Base-by-base conservation (phyloP, 2,888 invertebrate genomes). In the Acanthosoma haemorrhoidale region DNA sequence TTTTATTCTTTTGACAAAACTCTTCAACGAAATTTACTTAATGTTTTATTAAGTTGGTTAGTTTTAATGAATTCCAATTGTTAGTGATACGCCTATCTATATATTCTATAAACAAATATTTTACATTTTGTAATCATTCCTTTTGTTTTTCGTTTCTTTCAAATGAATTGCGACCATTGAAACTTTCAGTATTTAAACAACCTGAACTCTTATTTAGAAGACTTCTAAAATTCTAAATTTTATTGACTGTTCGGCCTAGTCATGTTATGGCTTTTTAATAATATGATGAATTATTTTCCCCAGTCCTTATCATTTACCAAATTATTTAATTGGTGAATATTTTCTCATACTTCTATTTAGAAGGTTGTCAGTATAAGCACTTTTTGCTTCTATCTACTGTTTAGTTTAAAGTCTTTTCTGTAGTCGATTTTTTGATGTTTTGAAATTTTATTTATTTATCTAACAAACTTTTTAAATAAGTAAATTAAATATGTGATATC, bases 181-280 rank as follows among this genome's bases (percentile, higher is more conserved):
- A 25, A 32, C 18, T 11, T 32, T 67, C 67, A 57, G 51, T 67
- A 67, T 57, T 67, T 34, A 68, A 59, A 57, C 66, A 67, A 69
- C 59, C 67, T 72, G 58, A 71, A 59, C 41, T 72, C 69, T 59
- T 58, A 70, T 67, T 57, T 70, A n/a, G n/a, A n/a, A n/a, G n/a
- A n/a, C n/a, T n/a, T n/a, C n/a, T n/a, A n/a, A n/a, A n/a, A n/a
- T 70, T 71, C 51, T 21, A 61, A 69, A 51, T 61, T 69, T 60
- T 63, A 69, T 43, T 57, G 67, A 67, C 67, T 67, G 34, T 67
- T 32, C 18, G 31, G 43, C 43, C 67, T 67, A 67, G 67, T 67
- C 67, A 67, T 41, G 51, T 67, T 32, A 51, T 67, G 51, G 51
- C 32, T 67, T 57, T 67, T 59, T 32, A 59, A 59, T 32, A 13